Evolutionary conservation across 1,140 invertebrate genomes (phyloP).

Genomic region (Pseudoatta argentina): DNA sequence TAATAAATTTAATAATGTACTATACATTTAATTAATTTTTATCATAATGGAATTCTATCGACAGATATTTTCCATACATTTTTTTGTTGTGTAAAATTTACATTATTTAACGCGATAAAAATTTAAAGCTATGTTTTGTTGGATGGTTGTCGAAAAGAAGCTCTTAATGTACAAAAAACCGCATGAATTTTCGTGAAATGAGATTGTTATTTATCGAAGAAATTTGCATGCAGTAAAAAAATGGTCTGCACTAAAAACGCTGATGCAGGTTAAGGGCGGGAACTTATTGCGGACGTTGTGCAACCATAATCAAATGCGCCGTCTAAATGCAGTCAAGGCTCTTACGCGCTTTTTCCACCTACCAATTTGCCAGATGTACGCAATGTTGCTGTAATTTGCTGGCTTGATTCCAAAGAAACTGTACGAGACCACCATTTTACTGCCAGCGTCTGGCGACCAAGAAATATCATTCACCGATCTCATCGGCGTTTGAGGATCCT

Average conservation of each 20-base stretch:
- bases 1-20: not conserved
- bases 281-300: conserved; percentile 14
- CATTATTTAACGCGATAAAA: not conserved
- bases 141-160: not conserved
- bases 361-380: conserved; percentile 97
- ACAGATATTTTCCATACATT: not conserved
- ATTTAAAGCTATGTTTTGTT: not conserved
- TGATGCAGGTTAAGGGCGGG: not conserved
- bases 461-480: conserved; percentile 93
- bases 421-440: conserved; percentile 94
- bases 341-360: conserved; percentile 72
- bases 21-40: conserved; percentile 10
- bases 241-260: conserved; percentile 12
- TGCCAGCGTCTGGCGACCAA: conserved; percentile 94
- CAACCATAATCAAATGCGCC: conserved; percentile 6
- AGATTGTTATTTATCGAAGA: not conserved
- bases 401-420: conserved; percentile 89
- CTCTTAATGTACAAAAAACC: not conserved
- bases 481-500: conserved; percentile 89
- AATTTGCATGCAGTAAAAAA: conserved; percentile 14
- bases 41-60: not conserved
- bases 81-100: conserved; percentile 5
- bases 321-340: conserved; percentile 29
- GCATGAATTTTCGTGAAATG: not conserved
- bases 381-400: conserved; percentile 87